Conservation (phyloP, 2,888 invertebrate species). For the Schizaphis graminum region DNA sequence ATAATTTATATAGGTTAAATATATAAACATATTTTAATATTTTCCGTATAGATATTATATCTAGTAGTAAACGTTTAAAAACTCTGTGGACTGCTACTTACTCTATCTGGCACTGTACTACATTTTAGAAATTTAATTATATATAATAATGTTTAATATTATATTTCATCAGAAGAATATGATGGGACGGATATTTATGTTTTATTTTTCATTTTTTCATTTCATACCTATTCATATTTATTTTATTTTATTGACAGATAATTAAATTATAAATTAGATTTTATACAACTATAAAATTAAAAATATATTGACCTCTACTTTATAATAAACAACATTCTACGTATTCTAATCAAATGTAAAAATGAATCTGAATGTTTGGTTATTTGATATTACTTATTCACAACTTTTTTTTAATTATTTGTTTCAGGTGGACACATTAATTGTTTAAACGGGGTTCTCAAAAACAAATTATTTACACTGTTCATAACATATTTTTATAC, state of each 20-base stretch:
- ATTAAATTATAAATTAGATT: neutral
- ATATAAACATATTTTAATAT: neutral
- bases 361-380: neutral
- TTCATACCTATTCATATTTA: neutral
- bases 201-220: neutral
- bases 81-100: too few relatives aligned
- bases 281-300: neutral
- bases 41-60: neutral
- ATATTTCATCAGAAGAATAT: neutral
- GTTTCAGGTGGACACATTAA: conserved; percentile 61
- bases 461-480: neutral
- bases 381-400: neutral
- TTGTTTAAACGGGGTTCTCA: neutral
- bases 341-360: neutral
- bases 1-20: neutral
- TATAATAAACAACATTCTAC: neutral
- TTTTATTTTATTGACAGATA: neutral
- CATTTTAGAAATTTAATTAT: neutral
- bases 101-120: neutral
- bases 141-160: neutral
- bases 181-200: neutral
- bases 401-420: conserved; percentile 6
- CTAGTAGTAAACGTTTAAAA: too few relatives aligned
- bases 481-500: conserved; percentile 27
- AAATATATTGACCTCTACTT: neutral